phyloP scores from a whole-genome alignment of 2,797 vertebrate species.

The Syngnathus rostellatus region DNA sequence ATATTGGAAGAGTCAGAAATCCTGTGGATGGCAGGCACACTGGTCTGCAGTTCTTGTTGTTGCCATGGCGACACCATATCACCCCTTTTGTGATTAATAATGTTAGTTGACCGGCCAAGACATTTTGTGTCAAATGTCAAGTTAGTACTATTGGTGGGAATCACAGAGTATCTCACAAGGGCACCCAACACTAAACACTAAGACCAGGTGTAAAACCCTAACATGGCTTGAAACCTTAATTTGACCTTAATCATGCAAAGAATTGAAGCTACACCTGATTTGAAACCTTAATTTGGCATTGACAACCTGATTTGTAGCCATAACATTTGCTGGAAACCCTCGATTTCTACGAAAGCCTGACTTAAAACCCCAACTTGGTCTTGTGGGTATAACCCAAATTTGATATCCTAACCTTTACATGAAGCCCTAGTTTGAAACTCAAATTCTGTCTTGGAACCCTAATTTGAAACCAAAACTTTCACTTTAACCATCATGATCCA shows the following conservation, averaged over 20 bases:
- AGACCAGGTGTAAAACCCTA: neutral
- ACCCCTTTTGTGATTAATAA: neutral
- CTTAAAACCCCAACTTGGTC: too few species aligned
- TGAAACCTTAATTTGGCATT: neutral
- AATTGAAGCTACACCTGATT: too few species aligned
- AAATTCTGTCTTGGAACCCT: too few species aligned
- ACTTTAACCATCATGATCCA: too few species aligned
- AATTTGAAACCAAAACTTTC: too few species aligned
- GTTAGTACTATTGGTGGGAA: neutral
- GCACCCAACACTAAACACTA: neutral
- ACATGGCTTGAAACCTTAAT: neutral
- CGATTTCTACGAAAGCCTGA: too few species aligned
- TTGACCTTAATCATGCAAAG: neutral
- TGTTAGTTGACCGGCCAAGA: neutral
- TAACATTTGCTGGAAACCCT: too few species aligned
- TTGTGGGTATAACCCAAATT: too few species aligned
- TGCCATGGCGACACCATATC: neutral
- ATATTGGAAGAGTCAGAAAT: slow-evolving; percentile 11
- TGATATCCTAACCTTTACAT: too few species aligned
- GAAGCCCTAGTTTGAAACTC: neutral
- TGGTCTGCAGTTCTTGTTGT: slow-evolving; percentile 19
- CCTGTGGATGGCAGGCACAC: slow-evolving; percentile 22
- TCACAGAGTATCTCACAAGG: neutral
- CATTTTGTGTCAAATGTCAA: neutral
- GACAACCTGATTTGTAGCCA: too few species aligned